Evolutionary conservation across 2,113 vertebrate genomes (phyloP).

Genomic region (Ophthalmolycus amberensis): DNA sequence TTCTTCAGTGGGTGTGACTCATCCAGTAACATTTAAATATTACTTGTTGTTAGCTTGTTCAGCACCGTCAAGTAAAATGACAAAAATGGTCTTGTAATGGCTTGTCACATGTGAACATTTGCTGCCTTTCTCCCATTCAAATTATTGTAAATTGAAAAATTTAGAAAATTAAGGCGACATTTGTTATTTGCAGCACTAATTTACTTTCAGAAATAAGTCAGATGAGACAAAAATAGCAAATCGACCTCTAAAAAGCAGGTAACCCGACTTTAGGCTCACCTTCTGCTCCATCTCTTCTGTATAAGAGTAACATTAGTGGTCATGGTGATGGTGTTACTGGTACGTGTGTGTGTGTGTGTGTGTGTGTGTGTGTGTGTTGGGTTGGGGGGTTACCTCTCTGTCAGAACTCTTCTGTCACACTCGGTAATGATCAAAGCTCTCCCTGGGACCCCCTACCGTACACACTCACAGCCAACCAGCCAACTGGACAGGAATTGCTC

Average conservation of each 20-base stretch:
- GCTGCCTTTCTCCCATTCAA: background rate
- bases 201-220: background rate
- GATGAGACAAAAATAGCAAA: background rate
- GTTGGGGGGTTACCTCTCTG: slow-evolving; percentile 73
- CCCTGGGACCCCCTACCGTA: slow-evolving; percentile 79
- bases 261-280: slow-evolving; percentile 28
- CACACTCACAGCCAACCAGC: slow-evolving; percentile 75
- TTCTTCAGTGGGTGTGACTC: background rate
- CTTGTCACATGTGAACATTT: background rate
- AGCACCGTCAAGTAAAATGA: background rate
- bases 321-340: slow-evolving; percentile 56
- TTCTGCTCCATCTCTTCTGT: slow-evolving; percentile 25
- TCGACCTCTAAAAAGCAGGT: slow-evolving; percentile 14
- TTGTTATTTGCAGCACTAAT: background rate
- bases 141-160: background rate
- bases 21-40: background rate
- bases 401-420: slow-evolving; percentile 85
- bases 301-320: slow-evolving; percentile 51
- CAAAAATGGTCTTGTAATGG: background rate
- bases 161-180: background rate
- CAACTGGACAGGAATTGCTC: slow-evolving; percentile 82
- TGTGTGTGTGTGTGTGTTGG: slow-evolving; percentile 35
- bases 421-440: slow-evolving; percentile 85
- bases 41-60: background rate
- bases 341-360: slow-evolving; percentile 46